Base-by-base conservation (phyloP, 2,113 vertebrate species). In the Pseudonaja textilis region DNA sequence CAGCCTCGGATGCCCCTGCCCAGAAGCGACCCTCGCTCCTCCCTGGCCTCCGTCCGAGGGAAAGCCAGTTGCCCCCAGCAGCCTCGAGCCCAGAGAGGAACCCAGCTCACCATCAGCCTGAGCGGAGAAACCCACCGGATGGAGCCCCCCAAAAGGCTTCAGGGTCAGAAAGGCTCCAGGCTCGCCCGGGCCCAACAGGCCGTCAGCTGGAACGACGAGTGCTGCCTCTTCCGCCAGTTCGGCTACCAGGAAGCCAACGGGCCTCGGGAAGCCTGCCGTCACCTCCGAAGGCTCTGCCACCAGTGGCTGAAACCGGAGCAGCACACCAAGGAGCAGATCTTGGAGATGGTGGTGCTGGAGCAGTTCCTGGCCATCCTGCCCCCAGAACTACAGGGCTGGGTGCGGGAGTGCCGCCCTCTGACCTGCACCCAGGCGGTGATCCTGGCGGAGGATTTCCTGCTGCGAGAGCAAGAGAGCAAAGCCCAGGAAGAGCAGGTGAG, bases 311-410 rank as follows among this genome's bases (percentile, higher is more conserved):
- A 93, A 50, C 92, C 92, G 0, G 92, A 93, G 74, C 59, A 89
- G 7, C 92, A 93, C 89, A 90, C 74, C 89, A 93, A 93, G 47
- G 92, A 93, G 56, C 88, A 93, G 89, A 93, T 93, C 89, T 8
- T 93, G 81, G 92, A 93, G 16, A 56, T 90, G 74, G 89, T 93
- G 45, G 34, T 93, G 74, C 81, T 93, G 92, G 92, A 93, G 89
- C 92, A 93, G 81, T 93, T 93, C 26, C 45, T 93, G 92, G 89
- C 89, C 9, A 50, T 93, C 56, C 74, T 93, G 45, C 92, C 92
- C 45, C 45, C n/a, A 0, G 81, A 90, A 23, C 59, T 93, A 81
- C 89, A 93, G 56, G 34, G 88, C 22, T 93, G 92, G 92, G 81
- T 93, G 1, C 3, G 74, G 89, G 92, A 93, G 1, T 90, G 92